Conservation (phyloP, 2,888 invertebrate genomes). For the Nemurella pictetii region DNA sequence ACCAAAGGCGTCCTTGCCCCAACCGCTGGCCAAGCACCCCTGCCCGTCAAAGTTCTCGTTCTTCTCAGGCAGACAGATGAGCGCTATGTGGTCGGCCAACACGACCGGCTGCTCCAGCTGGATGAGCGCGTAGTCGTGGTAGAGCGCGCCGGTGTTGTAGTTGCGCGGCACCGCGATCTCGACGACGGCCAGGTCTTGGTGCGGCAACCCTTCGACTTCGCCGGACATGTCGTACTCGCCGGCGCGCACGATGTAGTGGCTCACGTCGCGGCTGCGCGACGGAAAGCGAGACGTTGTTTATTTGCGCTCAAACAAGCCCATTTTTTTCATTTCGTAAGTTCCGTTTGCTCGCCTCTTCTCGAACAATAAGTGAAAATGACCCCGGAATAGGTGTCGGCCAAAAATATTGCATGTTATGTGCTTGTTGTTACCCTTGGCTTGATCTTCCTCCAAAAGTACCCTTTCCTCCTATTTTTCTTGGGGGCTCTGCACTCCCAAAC, state of each 20-base stretch:
- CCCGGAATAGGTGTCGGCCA: too few species aligned
- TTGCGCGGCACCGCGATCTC: constrained; percentile 45
- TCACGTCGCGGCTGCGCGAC: not conserved
- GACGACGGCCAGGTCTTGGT: constrained; percentile 49
- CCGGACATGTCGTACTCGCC: constrained; percentile 54
- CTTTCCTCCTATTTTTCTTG: too few species aligned
- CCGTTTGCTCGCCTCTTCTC: too few species aligned
- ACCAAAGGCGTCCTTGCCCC: constrained; percentile 51
- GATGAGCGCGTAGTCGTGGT: constrained; percentile 51
- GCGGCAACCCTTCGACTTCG: constrained; percentile 49
- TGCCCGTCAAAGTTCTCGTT: constrained; percentile 46
- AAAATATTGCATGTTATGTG: too few species aligned
- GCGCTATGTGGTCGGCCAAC: constrained; percentile 50
- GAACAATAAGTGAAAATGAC: too few species aligned
- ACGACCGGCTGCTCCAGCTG: constrained; percentile 47
- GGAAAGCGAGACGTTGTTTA: too few species aligned
- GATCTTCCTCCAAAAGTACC: too few species aligned
- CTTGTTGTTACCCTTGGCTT: too few species aligned
- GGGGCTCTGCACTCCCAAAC: too few species aligned
- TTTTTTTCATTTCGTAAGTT: too few species aligned
- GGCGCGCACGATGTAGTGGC: constrained; percentile 48
- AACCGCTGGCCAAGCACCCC: constrained; percentile 51
- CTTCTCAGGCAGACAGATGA: constrained; percentile 49
- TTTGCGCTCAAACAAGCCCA: too few species aligned
- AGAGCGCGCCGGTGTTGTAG: constrained; percentile 46